Evolutionary conservation across 2,113 vertebrate species (phyloP).

Genomic region (Phodopus roborovskii): DNA sequence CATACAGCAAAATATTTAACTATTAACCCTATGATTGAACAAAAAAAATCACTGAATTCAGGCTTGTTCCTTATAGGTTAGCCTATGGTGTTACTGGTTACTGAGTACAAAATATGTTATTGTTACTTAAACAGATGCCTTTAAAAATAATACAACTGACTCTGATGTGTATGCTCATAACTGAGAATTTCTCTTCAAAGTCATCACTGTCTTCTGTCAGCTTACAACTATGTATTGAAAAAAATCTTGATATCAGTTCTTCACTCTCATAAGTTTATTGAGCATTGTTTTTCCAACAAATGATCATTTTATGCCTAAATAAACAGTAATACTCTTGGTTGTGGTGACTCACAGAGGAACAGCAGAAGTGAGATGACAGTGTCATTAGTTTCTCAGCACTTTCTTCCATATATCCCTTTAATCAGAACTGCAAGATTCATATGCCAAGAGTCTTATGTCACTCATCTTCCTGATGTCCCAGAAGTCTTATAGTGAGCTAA

Average conservation of each 20-base stretch:
- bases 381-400: not conserved
- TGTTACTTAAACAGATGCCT: not conserved
- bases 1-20: not conserved
- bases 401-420: not conserved
- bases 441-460: not conserved
- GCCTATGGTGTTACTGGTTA: not conserved
- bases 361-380: rapidly evolving
- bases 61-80: not conserved
- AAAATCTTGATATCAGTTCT: not conserved
- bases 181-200: not conserved
- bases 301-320: not conserved
- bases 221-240: not conserved
- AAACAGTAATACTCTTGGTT: not conserved
- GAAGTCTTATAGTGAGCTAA: not conserved
- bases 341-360: not conserved
- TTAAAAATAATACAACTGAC: not conserved
- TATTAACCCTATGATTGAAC: not conserved
- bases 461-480: not conserved
- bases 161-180: not conserved
- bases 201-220: not conserved
- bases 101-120: not conserved
- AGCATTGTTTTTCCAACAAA: not conserved
- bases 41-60: not conserved
- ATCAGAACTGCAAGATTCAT: no score
- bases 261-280: not conserved